Conservation (phyloP, 1,140 invertebrate genomes). For the Nomia melanderi region DNA sequence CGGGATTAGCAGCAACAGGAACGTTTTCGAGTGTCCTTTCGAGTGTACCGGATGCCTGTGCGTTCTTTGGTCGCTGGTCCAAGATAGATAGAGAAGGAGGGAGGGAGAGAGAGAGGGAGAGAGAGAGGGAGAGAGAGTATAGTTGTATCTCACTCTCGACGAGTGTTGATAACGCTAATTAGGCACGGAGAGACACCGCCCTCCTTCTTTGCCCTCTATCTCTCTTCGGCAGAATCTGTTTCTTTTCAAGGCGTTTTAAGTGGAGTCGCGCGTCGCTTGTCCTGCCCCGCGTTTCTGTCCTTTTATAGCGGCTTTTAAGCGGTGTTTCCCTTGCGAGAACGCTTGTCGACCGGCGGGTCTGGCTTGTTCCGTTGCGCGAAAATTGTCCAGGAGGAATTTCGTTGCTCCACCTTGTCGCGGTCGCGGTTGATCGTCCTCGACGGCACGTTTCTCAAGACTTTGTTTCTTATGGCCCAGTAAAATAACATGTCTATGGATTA, state of each 20-base stretch:
- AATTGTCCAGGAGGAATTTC: slow-evolving; percentile 18
- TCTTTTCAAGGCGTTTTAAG: slow-evolving; percentile 43
- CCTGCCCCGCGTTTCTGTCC: not conserved
- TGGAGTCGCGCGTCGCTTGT: slow-evolving; percentile 29
- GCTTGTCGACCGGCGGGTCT: not conserved
- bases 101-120: too few species aligned
- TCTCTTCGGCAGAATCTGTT: not conserved
- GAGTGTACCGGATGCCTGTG: not conserved
- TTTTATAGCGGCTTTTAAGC: slow-evolving; percentile 17
- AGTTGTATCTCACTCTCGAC: not conserved
- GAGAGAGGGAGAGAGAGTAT: not conserved
- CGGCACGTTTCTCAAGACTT: not conserved
- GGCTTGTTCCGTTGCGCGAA: slow-evolving; percentile 19
- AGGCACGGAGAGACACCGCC: slow-evolving; percentile 34
- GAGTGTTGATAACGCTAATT: slow-evolving; percentile 60
- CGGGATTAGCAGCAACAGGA: slow-evolving; percentile 8
- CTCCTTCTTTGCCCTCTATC: not conserved
- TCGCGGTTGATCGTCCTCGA: not conserved
- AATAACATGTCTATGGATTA: not conserved
- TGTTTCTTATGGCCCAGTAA: not conserved
- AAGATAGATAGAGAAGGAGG: slow-evolving; percentile 7
- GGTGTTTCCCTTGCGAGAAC: slow-evolving; percentile 11
- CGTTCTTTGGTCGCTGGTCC: slow-evolving; percentile 2
- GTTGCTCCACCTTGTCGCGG: not conserved
- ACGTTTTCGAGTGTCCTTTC: slow-evolving; percentile 16